Evolutionary conservation across 2,797 vertebrate genomes (phyloP), one percentile per base, ranked within the genome.

Genomic region (Harpagifer antarcticus): DNA sequence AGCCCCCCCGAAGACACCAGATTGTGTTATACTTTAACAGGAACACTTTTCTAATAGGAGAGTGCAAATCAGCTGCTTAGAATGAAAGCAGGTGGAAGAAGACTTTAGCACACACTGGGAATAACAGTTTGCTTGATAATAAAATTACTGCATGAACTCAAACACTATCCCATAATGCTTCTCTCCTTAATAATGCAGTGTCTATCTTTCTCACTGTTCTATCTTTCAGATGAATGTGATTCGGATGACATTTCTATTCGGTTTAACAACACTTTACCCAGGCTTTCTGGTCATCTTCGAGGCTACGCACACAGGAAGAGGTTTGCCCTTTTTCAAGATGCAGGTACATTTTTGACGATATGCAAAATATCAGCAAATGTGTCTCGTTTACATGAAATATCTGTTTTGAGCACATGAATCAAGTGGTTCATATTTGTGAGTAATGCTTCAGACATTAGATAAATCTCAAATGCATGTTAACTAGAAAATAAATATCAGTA

Each of bases 291-390:
- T 94, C 96, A 95, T 88, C 94, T 96, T 84, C 93, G 90, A 92
- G 95, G 95, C 87, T 96, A 94, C 90, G 93, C 95, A 89, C 93
- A 94, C 90, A 96, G 96, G 94, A 97, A 96, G 94, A 96, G 95
- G 92, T 94, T 94, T 76, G 95, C 94, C 89, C 91, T 96, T 93
- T 92, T 96, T 92, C 96, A 96, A 91, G 95, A 94, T 91, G 93
- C 95, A 93, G 95, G 97, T 97, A 95, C 86, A 94, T 93, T 83
- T 89, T 87, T 48, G 27, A 27, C 4, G 27, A 27, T 19, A 27
- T 19, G 11, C 12, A 47, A 45, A 37, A 50, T 50, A 5, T 60
- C 14, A 20, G 20, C 33, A 15, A 31, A 8, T 19, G 2, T 57
- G 31, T 31, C 42, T 48, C 23, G 6, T 50, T 5, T n/a, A 19